phyloP scores from a whole-genome alignment of 2,888 invertebrate genomes.

The Steinernema scapterisci region DNA sequence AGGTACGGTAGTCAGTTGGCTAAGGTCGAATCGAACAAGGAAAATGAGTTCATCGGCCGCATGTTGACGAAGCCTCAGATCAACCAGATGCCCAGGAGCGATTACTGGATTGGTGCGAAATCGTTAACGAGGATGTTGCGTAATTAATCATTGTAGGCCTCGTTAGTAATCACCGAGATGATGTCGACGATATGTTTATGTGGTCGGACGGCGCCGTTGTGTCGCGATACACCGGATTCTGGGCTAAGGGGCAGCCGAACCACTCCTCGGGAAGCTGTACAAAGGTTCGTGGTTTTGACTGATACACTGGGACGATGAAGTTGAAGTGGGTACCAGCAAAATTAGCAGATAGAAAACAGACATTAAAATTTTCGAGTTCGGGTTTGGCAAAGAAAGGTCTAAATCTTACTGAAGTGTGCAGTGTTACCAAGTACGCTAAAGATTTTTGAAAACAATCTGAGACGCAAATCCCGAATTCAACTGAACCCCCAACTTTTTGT shows the following conservation, averaged over 20 bases:
- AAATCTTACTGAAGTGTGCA: no score
- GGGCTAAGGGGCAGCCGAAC: slow-evolving; percentile 87
- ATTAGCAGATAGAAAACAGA: no score
- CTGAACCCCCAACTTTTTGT: no score
- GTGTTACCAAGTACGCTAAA: no score
- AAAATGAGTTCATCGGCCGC: slow-evolving; percentile 86
- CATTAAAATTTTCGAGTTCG: no score
- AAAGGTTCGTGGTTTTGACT: no score
- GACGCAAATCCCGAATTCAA: no score
- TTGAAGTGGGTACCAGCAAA: no score
- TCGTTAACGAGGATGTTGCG: slow-evolving; percentile 11
- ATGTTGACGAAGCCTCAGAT: slow-evolving; percentile 73
- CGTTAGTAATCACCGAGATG: slow-evolving; percentile 41
- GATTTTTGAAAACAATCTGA: no score
- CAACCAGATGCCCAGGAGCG: slow-evolving; percentile 39
- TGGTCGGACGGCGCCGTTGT: slow-evolving; percentile 67
- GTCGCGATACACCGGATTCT: slow-evolving; percentile 75
- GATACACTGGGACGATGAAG: no score
- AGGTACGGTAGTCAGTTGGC: slow-evolving; percentile 94
- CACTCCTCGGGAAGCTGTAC: slow-evolving; percentile 88
- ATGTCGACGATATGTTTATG: slow-evolving; percentile 54
- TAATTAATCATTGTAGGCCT: slow-evolving; percentile 47
- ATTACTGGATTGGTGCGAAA: slow-evolving; percentile 60
- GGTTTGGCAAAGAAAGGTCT: no score
- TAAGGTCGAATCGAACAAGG: slow-evolving; percentile 84